These are phyloP conservation scores for Coenonympha glycerion DNA, from an alignment of 2,888 invertebrate genomes.

Conservation along the genomic window DNA sequence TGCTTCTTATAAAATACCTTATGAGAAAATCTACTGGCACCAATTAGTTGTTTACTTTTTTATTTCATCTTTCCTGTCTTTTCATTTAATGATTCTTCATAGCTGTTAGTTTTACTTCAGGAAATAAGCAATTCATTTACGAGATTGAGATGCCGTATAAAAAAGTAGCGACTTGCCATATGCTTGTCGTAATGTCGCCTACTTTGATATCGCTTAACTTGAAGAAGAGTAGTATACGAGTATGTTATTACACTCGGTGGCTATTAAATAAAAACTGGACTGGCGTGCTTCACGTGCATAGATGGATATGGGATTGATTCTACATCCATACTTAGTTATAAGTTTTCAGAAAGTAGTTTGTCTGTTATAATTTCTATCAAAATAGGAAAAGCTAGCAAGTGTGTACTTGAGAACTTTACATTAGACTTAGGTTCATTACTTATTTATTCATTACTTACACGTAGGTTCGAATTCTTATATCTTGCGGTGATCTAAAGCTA, in stretches of 20 bases:
- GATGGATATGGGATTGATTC: neutral
- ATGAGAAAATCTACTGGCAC: neutral
- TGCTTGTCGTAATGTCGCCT: too few relatives aligned
- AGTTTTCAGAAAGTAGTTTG: neutral
- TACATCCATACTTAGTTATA: neutral
- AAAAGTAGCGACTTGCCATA: neutral
- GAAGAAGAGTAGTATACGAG: neutral
- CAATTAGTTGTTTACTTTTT: neutral
- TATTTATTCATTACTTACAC: too few relatives aligned
- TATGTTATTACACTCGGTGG: neutral
- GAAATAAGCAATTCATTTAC: constrained; percentile 1
- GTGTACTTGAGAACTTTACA: too few relatives aligned
- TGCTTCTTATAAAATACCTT: neutral
- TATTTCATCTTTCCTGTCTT: neutral
- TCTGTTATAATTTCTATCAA: too few relatives aligned
- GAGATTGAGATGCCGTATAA: neutral
- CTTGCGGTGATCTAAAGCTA: too few relatives aligned
- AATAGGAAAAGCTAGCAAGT: too few relatives aligned
- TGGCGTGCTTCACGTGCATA: neutral
- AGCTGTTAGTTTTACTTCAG: neutral
- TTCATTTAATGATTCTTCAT: neutral
- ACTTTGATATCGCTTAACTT: neutral
- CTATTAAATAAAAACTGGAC: neutral
- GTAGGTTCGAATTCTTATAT: too few relatives aligned
- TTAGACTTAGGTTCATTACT: too few relatives aligned